Conservation (phyloP, 2,888 invertebrate genomes). For the Ophioninae sp. region DNA sequence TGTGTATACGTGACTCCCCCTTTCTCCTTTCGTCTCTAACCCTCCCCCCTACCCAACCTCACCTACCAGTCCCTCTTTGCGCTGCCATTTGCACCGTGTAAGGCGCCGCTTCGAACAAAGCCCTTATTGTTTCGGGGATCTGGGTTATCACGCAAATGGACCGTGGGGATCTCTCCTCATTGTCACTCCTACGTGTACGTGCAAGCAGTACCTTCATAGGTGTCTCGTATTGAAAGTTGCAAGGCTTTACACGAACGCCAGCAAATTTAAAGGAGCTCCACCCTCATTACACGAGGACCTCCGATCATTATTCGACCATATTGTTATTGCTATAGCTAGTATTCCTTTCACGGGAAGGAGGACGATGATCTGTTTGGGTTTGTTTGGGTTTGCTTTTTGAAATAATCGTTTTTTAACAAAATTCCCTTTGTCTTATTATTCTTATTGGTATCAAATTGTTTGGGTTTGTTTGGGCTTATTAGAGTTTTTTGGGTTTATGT, state of each 20-base stretch:
- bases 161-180: constrained; percentile 60
- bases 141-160: constrained; percentile 72
- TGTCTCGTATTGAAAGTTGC: constrained; percentile 21
- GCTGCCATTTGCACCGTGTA: constrained; percentile 34
- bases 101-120: constrained; percentile 67
- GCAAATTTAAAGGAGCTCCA: not conserved
- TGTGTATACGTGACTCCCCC: not conserved
- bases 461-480: too few relatives aligned
- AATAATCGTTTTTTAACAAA: too few relatives aligned
- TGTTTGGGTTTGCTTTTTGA: too few relatives aligned
- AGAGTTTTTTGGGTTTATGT: too few relatives aligned
- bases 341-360: too few relatives aligned
- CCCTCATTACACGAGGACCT: not conserved
- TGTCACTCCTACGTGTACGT: constrained; percentile 41
- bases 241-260: not conserved
- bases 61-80: constrained; percentile 7
- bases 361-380: too few relatives aligned
- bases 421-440: too few relatives aligned
- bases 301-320: not conserved
- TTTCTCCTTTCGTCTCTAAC: not conserved
- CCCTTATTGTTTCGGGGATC: constrained; percentile 71
- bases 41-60: too few relatives aligned
- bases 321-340: too few relatives aligned
- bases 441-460: too few relatives aligned
- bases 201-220: not conserved